Conservation (phyloP, 2,113 vertebrate species). For the Colistium nudipinnis region DNA sequence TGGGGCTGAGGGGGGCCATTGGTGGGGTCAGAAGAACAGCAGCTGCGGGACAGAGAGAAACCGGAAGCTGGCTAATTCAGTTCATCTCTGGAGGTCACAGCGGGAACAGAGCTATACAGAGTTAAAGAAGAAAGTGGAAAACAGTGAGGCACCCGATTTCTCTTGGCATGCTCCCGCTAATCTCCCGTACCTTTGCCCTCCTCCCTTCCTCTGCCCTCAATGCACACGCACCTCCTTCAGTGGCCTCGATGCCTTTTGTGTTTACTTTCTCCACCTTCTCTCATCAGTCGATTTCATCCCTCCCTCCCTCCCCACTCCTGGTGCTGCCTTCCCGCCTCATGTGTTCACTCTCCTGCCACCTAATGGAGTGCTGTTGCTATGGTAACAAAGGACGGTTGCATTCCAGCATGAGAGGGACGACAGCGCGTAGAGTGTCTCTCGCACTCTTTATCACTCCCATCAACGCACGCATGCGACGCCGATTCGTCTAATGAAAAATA, state of each 20-base stretch:
- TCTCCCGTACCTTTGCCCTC: too few species aligned
- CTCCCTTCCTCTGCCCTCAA: not conserved
- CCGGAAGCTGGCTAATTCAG: too few species aligned
- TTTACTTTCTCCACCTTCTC: slow-evolving; percentile 10
- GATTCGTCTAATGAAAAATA: slow-evolving; percentile 25
- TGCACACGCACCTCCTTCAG: not conserved
- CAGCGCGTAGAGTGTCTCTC: slow-evolving; percentile 45
- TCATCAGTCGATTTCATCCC: slow-evolving; percentile 2
- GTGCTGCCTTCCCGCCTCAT: slow-evolving; percentile 43
- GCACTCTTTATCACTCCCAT: not conserved
- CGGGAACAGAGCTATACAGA: too few species aligned
- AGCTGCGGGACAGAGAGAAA: slow-evolving; percentile 15
- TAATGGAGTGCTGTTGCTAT: slow-evolving; percentile 74
- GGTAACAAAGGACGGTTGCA: slow-evolving; percentile 57
- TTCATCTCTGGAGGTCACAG: too few species aligned
- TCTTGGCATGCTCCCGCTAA: too few species aligned
- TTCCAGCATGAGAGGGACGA: slow-evolving; percentile 46
- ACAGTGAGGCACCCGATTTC: too few species aligned
- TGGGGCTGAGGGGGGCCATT: not conserved
- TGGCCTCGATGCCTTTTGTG: not conserved
- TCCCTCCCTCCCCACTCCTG: slow-evolving; percentile 2
- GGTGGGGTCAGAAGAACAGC: not conserved
- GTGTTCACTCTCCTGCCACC: slow-evolving; percentile 53
- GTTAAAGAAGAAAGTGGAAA: too few species aligned
- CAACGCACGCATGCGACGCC: not conserved